Conservation (phyloP, 2,113 vertebrate genomes). For the Ramphastos sulfuratus region DNA sequence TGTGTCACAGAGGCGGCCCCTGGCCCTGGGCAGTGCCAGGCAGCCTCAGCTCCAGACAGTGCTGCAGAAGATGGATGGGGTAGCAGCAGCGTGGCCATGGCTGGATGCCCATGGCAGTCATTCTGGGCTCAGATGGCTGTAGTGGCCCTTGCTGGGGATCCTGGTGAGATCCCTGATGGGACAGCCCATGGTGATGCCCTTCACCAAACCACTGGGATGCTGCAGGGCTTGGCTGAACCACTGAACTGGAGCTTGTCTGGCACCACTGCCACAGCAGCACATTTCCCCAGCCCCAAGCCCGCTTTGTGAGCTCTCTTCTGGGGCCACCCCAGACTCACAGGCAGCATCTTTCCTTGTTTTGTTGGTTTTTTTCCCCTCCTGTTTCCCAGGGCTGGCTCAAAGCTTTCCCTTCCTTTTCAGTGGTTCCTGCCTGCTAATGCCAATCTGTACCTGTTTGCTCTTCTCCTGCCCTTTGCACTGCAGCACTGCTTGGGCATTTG, state of each 20-base stretch:
- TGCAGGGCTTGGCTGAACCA: neutral
- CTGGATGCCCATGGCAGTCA: fast-evolving
- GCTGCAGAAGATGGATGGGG: fast-evolving
- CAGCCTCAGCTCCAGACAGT: neutral
- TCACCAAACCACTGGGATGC: neutral
- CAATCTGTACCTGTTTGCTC: constrained; percentile 9
- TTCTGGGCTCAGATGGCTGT: neutral
- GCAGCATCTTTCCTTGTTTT: neutral
- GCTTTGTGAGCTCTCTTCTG: neutral
- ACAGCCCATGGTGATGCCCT: neutral
- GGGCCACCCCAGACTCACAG: fast-evolving
- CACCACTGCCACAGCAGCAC: fast-evolving
- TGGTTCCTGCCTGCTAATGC: neutral
- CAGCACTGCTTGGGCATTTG: neutral
- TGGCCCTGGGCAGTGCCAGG: neutral
- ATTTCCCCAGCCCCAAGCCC: neutral
- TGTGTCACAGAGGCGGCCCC: neutral
- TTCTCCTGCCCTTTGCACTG: constrained; percentile 30
- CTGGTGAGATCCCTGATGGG: neutral
- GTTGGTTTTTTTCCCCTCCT: neutral
- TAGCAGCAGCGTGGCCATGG: neutral
- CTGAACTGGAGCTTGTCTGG: fast-evolving
- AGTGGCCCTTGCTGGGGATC: neutral
- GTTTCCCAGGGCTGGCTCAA: neutral
- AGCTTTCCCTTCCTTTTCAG: neutral